Base-by-base conservation (phyloP, 1,140 invertebrate genomes). In the Eufriesea mexicana region DNA sequence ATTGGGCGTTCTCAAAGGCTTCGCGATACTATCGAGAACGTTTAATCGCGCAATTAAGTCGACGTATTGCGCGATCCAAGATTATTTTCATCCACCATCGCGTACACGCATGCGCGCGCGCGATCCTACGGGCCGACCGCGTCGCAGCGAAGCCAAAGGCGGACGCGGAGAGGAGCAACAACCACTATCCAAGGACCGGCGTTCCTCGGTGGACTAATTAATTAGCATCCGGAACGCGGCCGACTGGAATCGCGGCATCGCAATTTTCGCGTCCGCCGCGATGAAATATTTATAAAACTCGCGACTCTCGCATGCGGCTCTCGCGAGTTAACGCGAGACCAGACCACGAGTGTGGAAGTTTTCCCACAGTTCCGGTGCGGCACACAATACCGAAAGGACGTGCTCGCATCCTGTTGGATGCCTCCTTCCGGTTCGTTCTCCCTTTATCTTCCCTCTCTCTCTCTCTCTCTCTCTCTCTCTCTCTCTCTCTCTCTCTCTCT, bases 281-380 rank as follows among this genome's bases (percentile, higher is more conserved):
- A 74, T 74, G 54, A 74, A 74, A 74, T 74, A 61, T 74, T 74
- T 74, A 74, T 74, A 55, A 42, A 74, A 25, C 54, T 14, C 18
- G 35, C 71, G 20, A 35, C 70, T 55, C 12, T 49, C 28, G 16
- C 2, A 51, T n/a, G 42, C 45, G 14, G 12, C 66, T 68, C 20
- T 45, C 64, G 64, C 64, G 64, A 45, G 35, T 71, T 28, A 54
- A 71, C 49, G 49, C 71, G 54, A n/a, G 71, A 45, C n/a, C 7
- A 12, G 35, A 28, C 16, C 45, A 67, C 78, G 74, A 89, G 84
- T 90, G 83, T 90, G 86, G 82, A 87, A 85, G 86, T 89, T 92
- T 92, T 92, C 91, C 91, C 91, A 91, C 91, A 92, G 88, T 91
- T 92, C 90, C 91, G 90, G 91, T 89, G 78, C 71, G n/a, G 62